A percentile compares a stretch with the other conserved stretches of the same genome.
Evolutionary conservation across 2,888 invertebrate genomes (phyloP).

Genomic region (Gasteruption jaculator): DNA sequence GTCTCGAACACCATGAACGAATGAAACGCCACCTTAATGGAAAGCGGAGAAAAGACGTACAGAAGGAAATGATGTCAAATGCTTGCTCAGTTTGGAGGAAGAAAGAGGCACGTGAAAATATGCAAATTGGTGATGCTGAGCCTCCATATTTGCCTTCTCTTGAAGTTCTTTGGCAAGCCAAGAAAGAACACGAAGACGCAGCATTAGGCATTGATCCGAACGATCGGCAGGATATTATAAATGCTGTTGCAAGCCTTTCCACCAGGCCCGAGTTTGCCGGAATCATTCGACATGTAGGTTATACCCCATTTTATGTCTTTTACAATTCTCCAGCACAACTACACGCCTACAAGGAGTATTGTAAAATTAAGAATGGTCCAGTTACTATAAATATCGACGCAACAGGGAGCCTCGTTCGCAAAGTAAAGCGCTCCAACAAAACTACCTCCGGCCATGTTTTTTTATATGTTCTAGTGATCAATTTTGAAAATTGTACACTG

Average conservation of each 20-base stretch:
- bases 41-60: slow-evolving; percentile 10
- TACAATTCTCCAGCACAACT: slow-evolving; percentile 17
- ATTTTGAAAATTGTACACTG: slow-evolving; percentile 13
- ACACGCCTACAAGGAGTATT: slow-evolving; percentile 17
- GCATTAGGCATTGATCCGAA: slow-evolving; percentile 12
- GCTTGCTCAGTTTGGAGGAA: slow-evolving; percentile 14
- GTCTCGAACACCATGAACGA: slow-evolving; percentile 10
- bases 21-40: slow-evolving; percentile 18
- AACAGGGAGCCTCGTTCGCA: slow-evolving; percentile 17
- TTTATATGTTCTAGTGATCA: slow-evolving; percentile 18
- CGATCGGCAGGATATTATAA: slow-evolving; percentile 13
- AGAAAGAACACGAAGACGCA: slow-evolving; percentile 17
- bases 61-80: slow-evolving; percentile 14
- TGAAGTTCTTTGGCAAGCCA: slow-evolving; percentile 10
- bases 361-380: slow-evolving; percentile 5
- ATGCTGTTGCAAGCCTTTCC: slow-evolving; percentile 17
- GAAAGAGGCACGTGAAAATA: slow-evolving; percentile 12
- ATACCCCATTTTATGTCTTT: slow-evolving; percentile 16
- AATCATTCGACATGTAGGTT: slow-evolving; percentile 18
- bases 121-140: slow-evolving; percentile 16
- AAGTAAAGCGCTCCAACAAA: slow-evolving; percentile 10
- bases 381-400: slow-evolving; percentile 17
- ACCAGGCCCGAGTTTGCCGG: slow-evolving; percentile 12
- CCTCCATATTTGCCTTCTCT: slow-evolving; percentile 16
- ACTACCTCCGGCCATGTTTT: slow-evolving; percentile 17